A percentile compares a stretch with the other conserved stretches of the same genome.
Evolutionary conservation across 1,140 invertebrate genomes (phyloP).

Genomic region (Bombus waltoni): DNA sequence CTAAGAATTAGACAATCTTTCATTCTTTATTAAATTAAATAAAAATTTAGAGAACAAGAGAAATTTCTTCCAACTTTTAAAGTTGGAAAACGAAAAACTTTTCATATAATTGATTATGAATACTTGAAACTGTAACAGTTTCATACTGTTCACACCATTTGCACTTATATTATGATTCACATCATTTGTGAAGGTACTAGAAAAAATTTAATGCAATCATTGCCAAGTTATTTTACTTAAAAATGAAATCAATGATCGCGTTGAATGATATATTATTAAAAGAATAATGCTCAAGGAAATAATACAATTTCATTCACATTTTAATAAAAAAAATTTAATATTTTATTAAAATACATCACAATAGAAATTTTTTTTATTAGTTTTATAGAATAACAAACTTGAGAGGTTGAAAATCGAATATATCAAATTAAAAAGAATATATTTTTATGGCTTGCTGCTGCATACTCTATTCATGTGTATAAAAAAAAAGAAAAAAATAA

Average conservation of each 20-base stretch:
- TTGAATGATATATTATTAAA: conserved; percentile 20
- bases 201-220: conserved; percentile 21
- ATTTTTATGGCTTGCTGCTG: conserved; percentile 48
- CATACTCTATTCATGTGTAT: conserved; percentile 26
- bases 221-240: conserved; percentile 34
- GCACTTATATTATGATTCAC: too few species aligned
- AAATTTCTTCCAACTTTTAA: conserved; percentile 21
- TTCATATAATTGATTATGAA: background rate
- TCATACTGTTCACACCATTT: background rate
- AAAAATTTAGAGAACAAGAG: background rate
- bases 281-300: conserved; percentile 39
- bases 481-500: conserved; percentile 27
- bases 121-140: background rate
- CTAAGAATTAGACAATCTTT: conserved; percentile 25
- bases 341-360: conserved; percentile 35
- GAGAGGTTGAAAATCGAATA: conserved; percentile 41
- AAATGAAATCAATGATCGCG: conserved; percentile 20
- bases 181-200: background rate
- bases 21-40: background rate
- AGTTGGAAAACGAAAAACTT: background rate
- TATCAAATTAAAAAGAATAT: conserved; percentile 44
- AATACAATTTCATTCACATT: conserved; percentile 41
- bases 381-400: conserved; percentile 43
- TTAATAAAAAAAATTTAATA: conserved; percentile 32
- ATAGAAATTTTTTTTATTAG: conserved; percentile 30